Percentiles rank a stretch among this genome's conserved stretches.
Conservation (phyloP, 2,797 vertebrate species). For the Manis crassicaudata region DNA sequence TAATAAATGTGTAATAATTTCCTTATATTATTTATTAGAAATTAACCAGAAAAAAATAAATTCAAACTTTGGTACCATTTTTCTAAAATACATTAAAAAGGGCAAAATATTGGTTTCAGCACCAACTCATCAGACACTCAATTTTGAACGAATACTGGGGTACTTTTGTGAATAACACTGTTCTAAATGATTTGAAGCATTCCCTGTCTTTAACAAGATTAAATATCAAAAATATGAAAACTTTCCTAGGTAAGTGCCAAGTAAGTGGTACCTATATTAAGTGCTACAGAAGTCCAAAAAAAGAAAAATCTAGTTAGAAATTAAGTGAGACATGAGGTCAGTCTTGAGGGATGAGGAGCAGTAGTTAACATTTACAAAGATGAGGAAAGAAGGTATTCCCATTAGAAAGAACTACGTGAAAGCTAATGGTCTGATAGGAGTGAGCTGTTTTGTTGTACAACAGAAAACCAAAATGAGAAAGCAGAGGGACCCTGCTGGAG, state of each 20-base stretch:
- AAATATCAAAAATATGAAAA: conserved; percentile 1
- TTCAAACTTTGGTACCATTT: conserved; percentile 30
- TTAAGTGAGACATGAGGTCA: not conserved
- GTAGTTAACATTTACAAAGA: not conserved
- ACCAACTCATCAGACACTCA: not conserved
- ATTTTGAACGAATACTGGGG: conserved; percentile 36
- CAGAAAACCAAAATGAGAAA: not conserved
- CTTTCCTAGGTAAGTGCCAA: not conserved
- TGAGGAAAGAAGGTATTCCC: not conserved
- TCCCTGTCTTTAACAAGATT: not conserved
- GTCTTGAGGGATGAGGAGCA: not conserved
- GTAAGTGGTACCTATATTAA: not conserved
- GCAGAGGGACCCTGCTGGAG: not conserved
- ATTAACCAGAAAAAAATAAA: conserved; percentile 15
- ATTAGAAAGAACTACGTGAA: not conserved
- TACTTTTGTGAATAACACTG: not conserved
- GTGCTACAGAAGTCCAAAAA: not conserved
- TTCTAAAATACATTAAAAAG: conserved; percentile 50
- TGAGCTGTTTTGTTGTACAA: not conserved
- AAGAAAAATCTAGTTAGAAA: not conserved
- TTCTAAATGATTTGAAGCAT: conserved; percentile 41
- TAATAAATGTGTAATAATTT: conserved; percentile 7
- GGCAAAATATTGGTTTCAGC: not conserved
- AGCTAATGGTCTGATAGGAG: not conserved
- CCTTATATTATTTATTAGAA: conserved; percentile 46